Evolutionary conservation across 2,888 invertebrate genomes (phyloP).

Genomic region (Mesorhabditis spiculigera): DNA sequence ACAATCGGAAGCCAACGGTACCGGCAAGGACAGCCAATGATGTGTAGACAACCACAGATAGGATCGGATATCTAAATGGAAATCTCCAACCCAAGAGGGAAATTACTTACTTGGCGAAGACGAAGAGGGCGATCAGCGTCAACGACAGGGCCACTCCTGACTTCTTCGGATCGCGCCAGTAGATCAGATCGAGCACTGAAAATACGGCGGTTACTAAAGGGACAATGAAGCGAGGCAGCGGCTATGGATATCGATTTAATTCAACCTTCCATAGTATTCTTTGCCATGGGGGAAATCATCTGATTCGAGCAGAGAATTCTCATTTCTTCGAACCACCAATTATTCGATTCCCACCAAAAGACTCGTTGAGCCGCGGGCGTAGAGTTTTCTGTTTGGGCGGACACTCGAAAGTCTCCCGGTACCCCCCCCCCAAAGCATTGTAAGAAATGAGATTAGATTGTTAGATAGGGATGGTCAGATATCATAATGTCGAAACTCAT

Average conservation of each 20-base stretch:
- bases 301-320: no score
- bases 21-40: conserved; percentile 80
- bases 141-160: conserved; percentile 89
- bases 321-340: no score
- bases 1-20: conserved; percentile 80
- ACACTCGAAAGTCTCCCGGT: no score
- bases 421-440: no score
- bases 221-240: conserved; percentile 4
- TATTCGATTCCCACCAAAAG: no score
- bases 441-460: no score
- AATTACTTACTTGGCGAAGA: conserved; percentile 78
- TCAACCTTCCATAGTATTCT: no score
- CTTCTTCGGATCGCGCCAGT: conserved; percentile 93
- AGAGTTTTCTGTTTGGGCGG: no score
- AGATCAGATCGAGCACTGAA: conserved; percentile 70
- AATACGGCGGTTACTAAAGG: conserved; percentile 8
- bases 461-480: no score
- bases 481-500: no score
- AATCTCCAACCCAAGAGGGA: conserved; percentile 22
- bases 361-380: no score
- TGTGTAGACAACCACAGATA: conserved; percentile 84
- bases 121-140: conserved; percentile 81
- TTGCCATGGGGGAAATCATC: no score
- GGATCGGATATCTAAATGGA: conserved; percentile 3
- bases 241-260: background rate